Evolutionary conservation across 2,888 invertebrate genomes (phyloP).

Genomic region (Tachina fera): DNA sequence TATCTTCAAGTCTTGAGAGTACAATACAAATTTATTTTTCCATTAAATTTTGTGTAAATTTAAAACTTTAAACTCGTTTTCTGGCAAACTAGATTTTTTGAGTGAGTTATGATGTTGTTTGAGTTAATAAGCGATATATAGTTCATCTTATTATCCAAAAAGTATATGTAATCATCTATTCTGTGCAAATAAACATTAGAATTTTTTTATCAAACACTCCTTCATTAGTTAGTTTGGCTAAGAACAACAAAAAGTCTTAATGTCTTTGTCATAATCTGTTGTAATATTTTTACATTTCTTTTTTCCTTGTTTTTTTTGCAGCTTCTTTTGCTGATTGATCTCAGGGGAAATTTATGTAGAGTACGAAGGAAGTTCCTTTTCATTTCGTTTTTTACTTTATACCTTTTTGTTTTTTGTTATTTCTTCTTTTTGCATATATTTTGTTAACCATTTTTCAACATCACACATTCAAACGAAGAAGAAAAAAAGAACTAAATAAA

Average conservation of each 20-base stretch:
- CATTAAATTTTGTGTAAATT: too few relatives aligned
- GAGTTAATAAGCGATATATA: too few relatives aligned
- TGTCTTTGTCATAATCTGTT: conserved; percentile 48
- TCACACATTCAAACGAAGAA: conserved; percentile 24
- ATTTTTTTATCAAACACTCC: background rate
- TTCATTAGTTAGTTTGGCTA: background rate
- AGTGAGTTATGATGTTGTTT: too few relatives aligned
- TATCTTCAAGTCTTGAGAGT: too few relatives aligned
- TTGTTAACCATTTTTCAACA: conserved; percentile 57
- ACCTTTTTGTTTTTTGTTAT: conserved; percentile 69
- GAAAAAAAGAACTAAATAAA: background rate
- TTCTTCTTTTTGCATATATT: conserved; percentile 69
- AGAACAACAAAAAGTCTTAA: conserved; percentile 25
- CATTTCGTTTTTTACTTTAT: conserved; percentile 46
- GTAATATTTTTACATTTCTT: conserved; percentile 13
- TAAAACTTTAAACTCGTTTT: too few relatives aligned
- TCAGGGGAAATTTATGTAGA: conserved; percentile 78
- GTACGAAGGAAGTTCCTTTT: conserved; percentile 27
- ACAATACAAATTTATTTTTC: too few relatives aligned
- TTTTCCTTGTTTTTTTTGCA: conserved; percentile 26
- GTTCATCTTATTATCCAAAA: background rate
- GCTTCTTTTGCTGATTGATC: conserved; percentile 77
- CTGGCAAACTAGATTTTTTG: too few relatives aligned
- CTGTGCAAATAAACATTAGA: background rate
- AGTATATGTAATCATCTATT: background rate